These are phyloP conservation scores for Epinotia bilunana DNA, from an alignment of 2,888 invertebrate species.

Conservation along the genomic window DNA sequence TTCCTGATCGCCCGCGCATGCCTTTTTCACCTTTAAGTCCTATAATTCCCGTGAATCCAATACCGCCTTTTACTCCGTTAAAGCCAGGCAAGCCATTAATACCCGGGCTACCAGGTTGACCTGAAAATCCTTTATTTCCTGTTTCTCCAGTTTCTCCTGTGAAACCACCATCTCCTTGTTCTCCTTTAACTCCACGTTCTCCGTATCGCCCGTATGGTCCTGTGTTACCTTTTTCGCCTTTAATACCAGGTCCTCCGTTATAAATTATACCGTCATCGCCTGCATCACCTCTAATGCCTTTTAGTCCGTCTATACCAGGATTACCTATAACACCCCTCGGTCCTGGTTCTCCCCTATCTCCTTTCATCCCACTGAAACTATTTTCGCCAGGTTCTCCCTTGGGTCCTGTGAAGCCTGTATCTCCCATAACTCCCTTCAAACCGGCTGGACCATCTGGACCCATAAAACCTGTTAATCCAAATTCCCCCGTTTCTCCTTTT, in stretches of 20 bases:
- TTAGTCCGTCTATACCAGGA: slow-evolving; percentile 64
- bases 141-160: slow-evolving; percentile 76
- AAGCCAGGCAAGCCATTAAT: slow-evolving; percentile 81
- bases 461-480: slow-evolving; percentile 51
- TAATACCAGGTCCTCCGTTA: slow-evolving; percentile 79
- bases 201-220: slow-evolving; percentile 83
- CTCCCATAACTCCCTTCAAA: slow-evolving; percentile 78
- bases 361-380: slow-evolving; percentile 86
- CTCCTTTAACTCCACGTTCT: slow-evolving; percentile 80
- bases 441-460: slow-evolving; percentile 65
- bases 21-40: slow-evolving; percentile 79
- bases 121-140: slow-evolving; percentile 82
- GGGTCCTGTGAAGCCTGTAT: slow-evolving; percentile 81
- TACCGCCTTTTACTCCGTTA: slow-evolving; percentile 78
- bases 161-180: slow-evolving; percentile 82
- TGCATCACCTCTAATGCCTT: slow-evolving; percentile 83
- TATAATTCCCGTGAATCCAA: slow-evolving; percentile 57
- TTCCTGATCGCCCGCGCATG: slow-evolving; percentile 52
- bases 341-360: slow-evolving; percentile 80
- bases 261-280: slow-evolving; percentile 83
- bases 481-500: slow-evolving; percentile 62
- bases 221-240: slow-evolving; percentile 86
- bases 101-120: slow-evolving; percentile 85
- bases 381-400: slow-evolving; percentile 86
- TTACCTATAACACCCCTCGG: slow-evolving; percentile 79